Conservation (phyloP, 1,140 invertebrate genomes). For the Drosophila guanche region DNA sequence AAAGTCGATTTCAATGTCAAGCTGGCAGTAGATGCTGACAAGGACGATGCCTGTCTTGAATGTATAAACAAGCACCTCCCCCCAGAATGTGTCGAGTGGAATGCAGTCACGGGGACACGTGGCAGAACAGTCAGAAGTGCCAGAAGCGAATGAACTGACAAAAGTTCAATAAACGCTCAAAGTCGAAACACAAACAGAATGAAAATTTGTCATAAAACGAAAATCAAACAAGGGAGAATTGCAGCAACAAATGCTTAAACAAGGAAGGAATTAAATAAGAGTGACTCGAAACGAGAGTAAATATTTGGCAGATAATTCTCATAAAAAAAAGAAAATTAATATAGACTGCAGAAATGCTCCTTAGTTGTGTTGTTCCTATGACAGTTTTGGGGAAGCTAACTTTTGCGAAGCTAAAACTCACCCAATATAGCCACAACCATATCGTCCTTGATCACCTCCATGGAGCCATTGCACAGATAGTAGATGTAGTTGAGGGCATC, state of each 20-base stretch:
- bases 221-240: not conserved
- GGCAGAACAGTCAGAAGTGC: slow-evolving; percentile 26
- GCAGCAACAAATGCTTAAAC: not conserved
- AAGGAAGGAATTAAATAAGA: no score
- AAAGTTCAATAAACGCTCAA: slow-evolving; percentile 62
- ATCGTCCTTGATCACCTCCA: slow-evolving; percentile 98
- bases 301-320: no score
- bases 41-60: slow-evolving; percentile 55
- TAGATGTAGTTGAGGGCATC: slow-evolving; percentile 98
- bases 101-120: slow-evolving; percentile 7
- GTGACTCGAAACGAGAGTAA: no score
- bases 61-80: slow-evolving; percentile 63
- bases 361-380: no score
- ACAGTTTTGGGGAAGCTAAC: not conserved
- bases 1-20: slow-evolving; percentile 40
- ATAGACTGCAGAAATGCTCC: no score
- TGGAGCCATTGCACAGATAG: slow-evolving; percentile 98
- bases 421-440: slow-evolving; percentile 99
- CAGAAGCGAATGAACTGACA: slow-evolving; percentile 62
- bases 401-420: slow-evolving; percentile 84
- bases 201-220: slow-evolving; percentile 36
- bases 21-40: slow-evolving; percentile 27
- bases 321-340: no score
- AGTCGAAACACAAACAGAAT: slow-evolving; percentile 48
- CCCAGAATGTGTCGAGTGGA: slow-evolving; percentile 39